Evolutionary conservation across 2,113 vertebrate species (phyloP).

Genomic region (Gambusia affinis): DNA sequence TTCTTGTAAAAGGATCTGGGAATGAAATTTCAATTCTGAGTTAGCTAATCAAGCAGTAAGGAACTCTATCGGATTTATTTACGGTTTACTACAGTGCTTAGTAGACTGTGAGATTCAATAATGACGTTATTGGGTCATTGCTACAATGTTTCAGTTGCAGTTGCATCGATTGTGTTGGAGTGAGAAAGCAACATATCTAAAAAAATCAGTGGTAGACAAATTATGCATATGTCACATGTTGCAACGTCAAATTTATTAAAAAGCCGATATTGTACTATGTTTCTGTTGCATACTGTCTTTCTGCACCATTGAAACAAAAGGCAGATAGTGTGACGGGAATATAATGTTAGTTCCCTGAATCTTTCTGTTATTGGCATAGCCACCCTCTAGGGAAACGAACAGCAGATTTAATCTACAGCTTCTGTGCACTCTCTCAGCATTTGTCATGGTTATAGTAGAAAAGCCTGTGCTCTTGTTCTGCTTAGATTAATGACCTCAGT

Average conservation of each 20-base stretch:
- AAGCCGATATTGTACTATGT: neutral
- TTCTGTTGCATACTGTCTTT: neutral
- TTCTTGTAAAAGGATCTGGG: too few species aligned
- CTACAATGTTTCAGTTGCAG: neutral
- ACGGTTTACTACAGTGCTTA: neutral
- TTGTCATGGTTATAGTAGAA: constrained; percentile 42
- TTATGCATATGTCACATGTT: neutral
- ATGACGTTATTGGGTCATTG: neutral
- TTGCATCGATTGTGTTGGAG: neutral
- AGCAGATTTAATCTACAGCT: constrained; percentile 49
- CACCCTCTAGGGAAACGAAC: constrained; percentile 55
- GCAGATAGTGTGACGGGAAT: neutral
- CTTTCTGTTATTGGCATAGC: constrained; percentile 38
- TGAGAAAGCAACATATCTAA: neutral
- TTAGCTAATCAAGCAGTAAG: too few species aligned
- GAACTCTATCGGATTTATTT: neutral
- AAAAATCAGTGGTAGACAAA: neutral
- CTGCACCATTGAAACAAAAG: neutral
- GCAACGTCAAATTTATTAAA: neutral
- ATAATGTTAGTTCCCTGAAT: constrained; percentile 32
- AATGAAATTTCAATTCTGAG: too few species aligned
- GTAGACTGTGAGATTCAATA: too few species aligned
- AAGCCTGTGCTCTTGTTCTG: constrained; percentile 39
- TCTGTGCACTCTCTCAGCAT: neutral
- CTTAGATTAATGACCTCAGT: constrained; percentile 71